Evolutionary conservation across 2,888 invertebrate species (phyloP).

Genomic region (Panopea generosa): DNA sequence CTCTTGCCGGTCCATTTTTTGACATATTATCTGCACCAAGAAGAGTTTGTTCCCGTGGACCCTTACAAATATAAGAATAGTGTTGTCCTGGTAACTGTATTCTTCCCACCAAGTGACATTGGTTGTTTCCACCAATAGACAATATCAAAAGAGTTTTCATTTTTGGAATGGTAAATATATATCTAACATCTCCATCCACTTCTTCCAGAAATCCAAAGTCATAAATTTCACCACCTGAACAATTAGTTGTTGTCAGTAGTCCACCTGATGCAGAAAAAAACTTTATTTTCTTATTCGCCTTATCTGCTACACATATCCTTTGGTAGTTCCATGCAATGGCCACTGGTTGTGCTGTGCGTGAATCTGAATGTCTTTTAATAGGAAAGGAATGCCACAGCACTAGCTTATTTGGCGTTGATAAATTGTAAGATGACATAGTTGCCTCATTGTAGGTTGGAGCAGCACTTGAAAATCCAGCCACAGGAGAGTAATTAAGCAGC

Average conservation of each 20-base stretch:
- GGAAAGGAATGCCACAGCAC: conserved; percentile 57
- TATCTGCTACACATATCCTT: conserved; percentile 49
- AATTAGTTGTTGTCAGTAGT: conserved; percentile 33
- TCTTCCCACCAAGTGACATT: conserved; percentile 26
- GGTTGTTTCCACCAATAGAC: conserved; percentile 10
- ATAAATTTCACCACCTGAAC: conserved; percentile 42
- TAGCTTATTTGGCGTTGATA: conserved; percentile 3
- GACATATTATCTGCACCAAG: conserved; percentile 35
- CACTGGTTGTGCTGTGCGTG: conserved; percentile 24
- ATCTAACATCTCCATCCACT: conserved; percentile 30
- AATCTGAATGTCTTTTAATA: conserved; percentile 40
- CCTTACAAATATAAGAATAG: conserved; percentile 44
- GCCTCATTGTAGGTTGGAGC: neutral
- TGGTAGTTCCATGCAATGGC: conserved; percentile 43
- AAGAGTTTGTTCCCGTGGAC: conserved; percentile 46
- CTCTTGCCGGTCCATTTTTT: conserved; percentile 8
- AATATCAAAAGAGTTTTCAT: conserved; percentile 35
- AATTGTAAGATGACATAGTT: too few species aligned
- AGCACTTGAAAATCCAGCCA: neutral
- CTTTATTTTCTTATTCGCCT: conserved; percentile 49
- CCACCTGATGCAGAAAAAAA: conserved; percentile 35
- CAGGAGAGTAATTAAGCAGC: neutral
- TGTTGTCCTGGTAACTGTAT: conserved; percentile 9
- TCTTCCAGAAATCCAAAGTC: conserved; percentile 53
- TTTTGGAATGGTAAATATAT: conserved; percentile 40